Base-by-base conservation (phyloP, 2,888 invertebrate species). In the Melitaea athalia region DNA sequence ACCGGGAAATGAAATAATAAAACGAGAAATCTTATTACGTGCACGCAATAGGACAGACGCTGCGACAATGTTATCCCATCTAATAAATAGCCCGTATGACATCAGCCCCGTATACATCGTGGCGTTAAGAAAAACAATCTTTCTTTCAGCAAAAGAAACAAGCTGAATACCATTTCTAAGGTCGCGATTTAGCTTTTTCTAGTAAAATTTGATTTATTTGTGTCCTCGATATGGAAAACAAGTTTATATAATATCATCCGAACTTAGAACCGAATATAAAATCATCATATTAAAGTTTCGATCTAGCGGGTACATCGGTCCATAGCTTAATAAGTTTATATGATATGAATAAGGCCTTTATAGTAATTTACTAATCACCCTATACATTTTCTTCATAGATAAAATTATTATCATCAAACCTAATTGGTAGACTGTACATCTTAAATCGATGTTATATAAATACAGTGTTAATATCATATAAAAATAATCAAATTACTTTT, bases 31-130 rank as follows among this genome's bases (percentile, higher is more conserved):
- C 85, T 86, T 86, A 89, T 89, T 89, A 88, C 84, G 81, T 71
- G 80, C 79, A 82, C 80, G 83, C 83, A 79, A 81, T 77, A 78
- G 77, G 78, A 75, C 78, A 80, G 79, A 78, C 79, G 79, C 77
- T 76, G 83, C 82, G 86, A 89, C 90, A 89, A 87, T 89, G 89
- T 91, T 90, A 89, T 87, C 87, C 86, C 83, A 80, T 85, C 85
- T 89, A 87, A 91, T 89, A 88, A 89, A 90, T 90, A 86, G 88
- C 86, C 82, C 78, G 81, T 85, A 87, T 89, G 90, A 90, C 86
- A 86, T 83, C 84, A 81, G 79, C 79, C 82, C 79, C 79, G 71
- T 74, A 75, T 74, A 76, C 85, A 85, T 80, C 82, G 79, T 78
- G 78, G 77, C 81, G 82, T 82, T 85, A 83, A 86, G 83, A 82